These are phyloP conservation scores for Orgyia antiqua DNA, from an alignment of 2,888 invertebrate species.

Conservation along the genomic window DNA sequence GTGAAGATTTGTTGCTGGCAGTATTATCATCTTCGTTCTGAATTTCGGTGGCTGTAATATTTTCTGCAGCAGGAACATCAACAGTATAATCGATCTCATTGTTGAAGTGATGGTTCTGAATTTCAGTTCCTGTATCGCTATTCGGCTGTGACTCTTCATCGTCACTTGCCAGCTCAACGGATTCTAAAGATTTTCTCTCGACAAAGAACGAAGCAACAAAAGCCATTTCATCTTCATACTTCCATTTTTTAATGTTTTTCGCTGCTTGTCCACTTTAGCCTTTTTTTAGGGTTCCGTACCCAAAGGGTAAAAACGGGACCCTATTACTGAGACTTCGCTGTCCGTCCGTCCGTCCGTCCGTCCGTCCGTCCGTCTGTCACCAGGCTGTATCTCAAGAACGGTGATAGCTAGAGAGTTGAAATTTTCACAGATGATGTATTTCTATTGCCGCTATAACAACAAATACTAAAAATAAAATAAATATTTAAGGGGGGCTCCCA, in stretches of 20 bases:
- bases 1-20: conserved; percentile 2
- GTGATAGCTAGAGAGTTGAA: too few species aligned
- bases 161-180: conserved; percentile 19
- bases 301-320: too few species aligned
- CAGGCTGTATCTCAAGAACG: too few species aligned
- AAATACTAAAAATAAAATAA: too few species aligned
- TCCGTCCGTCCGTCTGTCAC: too few species aligned
- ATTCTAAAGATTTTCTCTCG: conserved; percentile 17
- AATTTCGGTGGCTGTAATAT: conserved; percentile 3
- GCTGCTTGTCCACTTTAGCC: conserved; percentile 10
- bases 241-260: conserved; percentile 11
- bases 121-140: not conserved
- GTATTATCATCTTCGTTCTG: conserved; percentile 7
- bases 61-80: conserved; percentile 6
- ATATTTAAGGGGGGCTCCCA: too few species aligned
- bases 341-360: too few species aligned
- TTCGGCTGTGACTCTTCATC: conserved; percentile 14
- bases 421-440: too few species aligned
- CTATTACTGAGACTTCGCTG: too few species aligned
- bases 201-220: conserved; percentile 18
- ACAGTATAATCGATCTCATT: conserved; percentile 7
- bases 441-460: too few species aligned
- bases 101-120: conserved; percentile 6
- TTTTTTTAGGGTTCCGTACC: too few species aligned
- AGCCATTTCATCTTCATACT: conserved; percentile 22